phyloP scores from a whole-genome alignment of 2,797 vertebrate genomes.

The Sebastolobus altivelis region DNA sequence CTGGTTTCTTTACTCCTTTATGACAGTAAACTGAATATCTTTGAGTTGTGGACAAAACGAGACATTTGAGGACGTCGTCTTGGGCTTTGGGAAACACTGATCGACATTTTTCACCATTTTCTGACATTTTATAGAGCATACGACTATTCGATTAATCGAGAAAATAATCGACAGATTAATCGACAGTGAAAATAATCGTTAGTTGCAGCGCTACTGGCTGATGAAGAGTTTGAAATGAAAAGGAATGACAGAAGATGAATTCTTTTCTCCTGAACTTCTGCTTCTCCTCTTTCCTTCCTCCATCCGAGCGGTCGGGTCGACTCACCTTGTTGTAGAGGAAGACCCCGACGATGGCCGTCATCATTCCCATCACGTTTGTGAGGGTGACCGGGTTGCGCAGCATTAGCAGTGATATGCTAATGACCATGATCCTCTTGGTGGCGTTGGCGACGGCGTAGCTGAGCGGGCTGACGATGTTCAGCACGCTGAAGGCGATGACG shows the following conservation, averaged over 20 bases:
- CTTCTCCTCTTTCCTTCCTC: neutral
- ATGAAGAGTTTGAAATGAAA: neutral
- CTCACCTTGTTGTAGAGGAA: constrained; percentile 98
- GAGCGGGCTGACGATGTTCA: constrained; percentile 97
- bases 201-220: no score
- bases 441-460: constrained; percentile 98
- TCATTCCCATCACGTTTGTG: constrained; percentile 96
- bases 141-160: no score
- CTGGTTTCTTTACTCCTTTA: no score
- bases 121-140: no score
- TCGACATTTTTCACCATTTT: no score
- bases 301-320: neutral
- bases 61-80: no score
- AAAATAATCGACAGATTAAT: no score
- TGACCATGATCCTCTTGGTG: constrained; percentile 98
- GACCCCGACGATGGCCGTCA: constrained; percentile 96
- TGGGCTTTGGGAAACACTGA: no score
- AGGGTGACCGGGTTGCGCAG: constrained; percentile 94
- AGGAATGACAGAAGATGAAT: neutral
- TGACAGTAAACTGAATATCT: no score
- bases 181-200: no score
- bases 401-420: constrained; percentile 95
- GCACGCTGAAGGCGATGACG: constrained; percentile 97
- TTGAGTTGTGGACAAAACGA: no score
- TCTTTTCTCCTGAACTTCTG: neutral